These are phyloP conservation scores for Oreotrochilus melanogaster DNA, from an alignment of 2,113 vertebrate species.

Conservation along the genomic window DNA sequence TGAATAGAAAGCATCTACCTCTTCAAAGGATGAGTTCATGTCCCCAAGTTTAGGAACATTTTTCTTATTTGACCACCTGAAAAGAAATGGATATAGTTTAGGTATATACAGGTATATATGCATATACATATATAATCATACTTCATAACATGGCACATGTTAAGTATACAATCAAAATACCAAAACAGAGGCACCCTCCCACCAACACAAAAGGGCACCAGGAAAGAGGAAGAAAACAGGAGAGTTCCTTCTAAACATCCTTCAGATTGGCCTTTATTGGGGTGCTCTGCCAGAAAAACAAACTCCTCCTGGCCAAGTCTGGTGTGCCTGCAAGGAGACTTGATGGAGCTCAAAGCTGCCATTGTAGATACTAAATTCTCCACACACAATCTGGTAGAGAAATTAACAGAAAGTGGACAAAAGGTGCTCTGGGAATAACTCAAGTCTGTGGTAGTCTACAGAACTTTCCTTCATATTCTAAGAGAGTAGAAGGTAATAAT, in stretches of 20 bases:
- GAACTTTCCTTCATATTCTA: neutral
- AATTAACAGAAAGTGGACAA: neutral
- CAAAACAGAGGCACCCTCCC: neutral
- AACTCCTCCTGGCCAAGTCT: neutral
- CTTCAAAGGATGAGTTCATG: constrained; percentile 90
- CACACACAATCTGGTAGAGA: neutral
- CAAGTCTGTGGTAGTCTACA: neutral
- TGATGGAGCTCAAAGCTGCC: neutral
- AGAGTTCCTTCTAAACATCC: neutral
- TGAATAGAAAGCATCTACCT: constrained; percentile 97
- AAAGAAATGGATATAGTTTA: constrained; percentile 7
- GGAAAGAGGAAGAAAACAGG: neutral
- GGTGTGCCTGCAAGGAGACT: neutral
- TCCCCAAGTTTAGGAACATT: constrained; percentile 89
- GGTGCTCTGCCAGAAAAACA: neutral
- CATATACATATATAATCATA: neutral
- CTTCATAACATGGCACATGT: neutral
- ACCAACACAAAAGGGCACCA: neutral
- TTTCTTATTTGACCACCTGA: constrained; percentile 94
- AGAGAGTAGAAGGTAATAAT: neutral
- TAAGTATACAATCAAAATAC: neutral
- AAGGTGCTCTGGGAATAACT: neutral
- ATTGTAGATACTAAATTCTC: neutral
- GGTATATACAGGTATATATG: too few relatives aligned
- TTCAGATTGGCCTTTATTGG: neutral